A percentile compares a stretch with the other conserved stretches of the same genome.
Evolutionary conservation across 1,140 invertebrate species (phyloP).

Genomic region (Hirudo medicinalis): DNA sequence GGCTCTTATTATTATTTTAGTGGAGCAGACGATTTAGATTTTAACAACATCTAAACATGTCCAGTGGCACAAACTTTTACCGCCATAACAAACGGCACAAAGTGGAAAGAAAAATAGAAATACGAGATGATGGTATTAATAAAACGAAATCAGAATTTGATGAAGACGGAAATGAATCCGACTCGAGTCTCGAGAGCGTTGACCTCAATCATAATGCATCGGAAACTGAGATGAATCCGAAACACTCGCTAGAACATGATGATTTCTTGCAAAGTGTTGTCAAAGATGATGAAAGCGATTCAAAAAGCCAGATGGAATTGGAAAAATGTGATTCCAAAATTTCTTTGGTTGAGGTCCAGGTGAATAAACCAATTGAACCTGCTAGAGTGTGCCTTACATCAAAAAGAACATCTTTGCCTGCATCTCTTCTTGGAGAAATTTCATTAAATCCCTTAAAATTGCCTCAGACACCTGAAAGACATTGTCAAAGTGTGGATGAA

Average conservation of each 20-base stretch:
- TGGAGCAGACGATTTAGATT: no score
- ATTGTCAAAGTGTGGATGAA: not conserved
- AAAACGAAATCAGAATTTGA: not conserved
- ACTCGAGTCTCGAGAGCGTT: constrained; percentile 15
- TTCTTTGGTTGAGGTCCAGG: not conserved
- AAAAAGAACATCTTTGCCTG: constrained; percentile 1
- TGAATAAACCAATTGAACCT: not conserved
- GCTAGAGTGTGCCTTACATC: not conserved
- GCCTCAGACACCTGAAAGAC: not conserved
- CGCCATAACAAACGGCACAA: no score
- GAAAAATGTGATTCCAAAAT: not conserved
- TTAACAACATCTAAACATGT: no score
- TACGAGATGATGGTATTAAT: not conserved
- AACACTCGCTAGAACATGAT: not conserved
- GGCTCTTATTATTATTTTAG: no score
- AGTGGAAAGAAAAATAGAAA: no score
- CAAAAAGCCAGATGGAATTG: not conserved
- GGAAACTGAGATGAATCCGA: not conserved
- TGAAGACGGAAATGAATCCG: not conserved
- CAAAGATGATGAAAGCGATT: not conserved
- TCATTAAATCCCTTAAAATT: not conserved
- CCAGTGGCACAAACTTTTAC: no score
- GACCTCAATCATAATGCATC: constrained; percentile 1
- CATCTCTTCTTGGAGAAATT: not conserved
- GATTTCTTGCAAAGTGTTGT: not conserved